Evolutionary conservation across 2,888 invertebrate genomes (phyloP).

Genomic region (Siphlonurus alternatus): DNA sequence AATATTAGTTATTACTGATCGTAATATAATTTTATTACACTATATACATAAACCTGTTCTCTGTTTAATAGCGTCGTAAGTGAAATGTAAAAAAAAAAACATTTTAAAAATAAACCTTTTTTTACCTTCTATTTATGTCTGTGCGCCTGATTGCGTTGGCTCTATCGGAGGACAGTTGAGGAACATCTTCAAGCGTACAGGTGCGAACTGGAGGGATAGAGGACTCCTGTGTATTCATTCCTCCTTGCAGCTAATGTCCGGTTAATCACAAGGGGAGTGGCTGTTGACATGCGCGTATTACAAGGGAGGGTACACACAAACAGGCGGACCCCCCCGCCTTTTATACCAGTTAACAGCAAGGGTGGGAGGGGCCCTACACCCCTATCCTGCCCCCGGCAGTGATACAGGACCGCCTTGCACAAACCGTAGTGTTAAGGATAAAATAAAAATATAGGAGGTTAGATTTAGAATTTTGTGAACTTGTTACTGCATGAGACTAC

Average conservation of each 20-base stretch:
- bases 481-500: no score
- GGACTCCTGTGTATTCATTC: background rate
- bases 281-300: background rate
- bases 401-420: conserved; percentile 2
- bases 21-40: no score
- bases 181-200: conserved; percentile 1
- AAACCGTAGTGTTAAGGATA: background rate
- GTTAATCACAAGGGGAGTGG: conserved; percentile 2
- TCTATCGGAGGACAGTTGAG: conserved; percentile 1
- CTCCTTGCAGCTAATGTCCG: background rate
- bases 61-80: no score
- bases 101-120: no score
- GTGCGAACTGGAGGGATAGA: background rate
- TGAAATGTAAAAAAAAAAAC: no score
- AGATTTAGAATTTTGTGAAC: no score
- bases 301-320: no score
- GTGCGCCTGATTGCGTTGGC: background rate
- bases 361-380: conserved; percentile 1
- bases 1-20: no score
- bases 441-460: background rate
- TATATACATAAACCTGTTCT: no score
- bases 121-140: background rate
- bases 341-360: background rate
- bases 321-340: background rate
- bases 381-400: conserved; percentile 2